Base-by-base conservation (phyloP, 1,140 invertebrate genomes). In the Heliothis subflexa region DNA sequence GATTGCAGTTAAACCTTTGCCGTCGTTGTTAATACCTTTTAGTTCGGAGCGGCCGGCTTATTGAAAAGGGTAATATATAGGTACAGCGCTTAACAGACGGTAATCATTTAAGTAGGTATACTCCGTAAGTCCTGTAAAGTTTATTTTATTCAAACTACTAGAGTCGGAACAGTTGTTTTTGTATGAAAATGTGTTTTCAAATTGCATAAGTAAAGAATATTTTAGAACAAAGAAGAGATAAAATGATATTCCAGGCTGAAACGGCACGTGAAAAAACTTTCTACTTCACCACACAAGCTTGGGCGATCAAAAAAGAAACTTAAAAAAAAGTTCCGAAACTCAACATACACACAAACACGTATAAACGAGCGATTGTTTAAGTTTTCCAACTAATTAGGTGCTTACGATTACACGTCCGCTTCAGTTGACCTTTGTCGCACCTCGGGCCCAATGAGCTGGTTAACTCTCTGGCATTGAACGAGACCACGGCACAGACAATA, bases 341-440 rank as follows among this genome's bases (percentile, higher is more conserved):
- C 9, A 45, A 9, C 47, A 66, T 14, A 49, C 7, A n/a, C n/a
- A 40, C 12, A 55, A 5, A 40, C 11, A 52, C 13, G 16, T 11
- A 70, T 54, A 70, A 50, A 25, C 47, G 9, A 54, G 4, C 61
- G 33, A 77, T 75, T 64, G 57, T 77, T 77, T 57, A 77, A 71
- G 47, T 74, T 80, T 83, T 83, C 81, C 81, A 76, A 59, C 71
- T 71, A 75, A 83, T 83, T 83, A 80, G 73, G 76, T 80, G 52
- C 78, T 80, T 78, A 83, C 62, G 18, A 64, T 47, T 76, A 68
- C 61, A 70, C 49, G 62, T 80, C 66, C 75, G 64, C 78, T 80
- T 72, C 13, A 72, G 72, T 70, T 78, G 78, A 83, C 81, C 75
- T 82, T 79, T 75, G 59, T 73, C 78, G 61, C 81, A 59, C 47